Conservation (phyloP, 2,888 invertebrate species). For the Leptopterna dolabrata region DNA sequence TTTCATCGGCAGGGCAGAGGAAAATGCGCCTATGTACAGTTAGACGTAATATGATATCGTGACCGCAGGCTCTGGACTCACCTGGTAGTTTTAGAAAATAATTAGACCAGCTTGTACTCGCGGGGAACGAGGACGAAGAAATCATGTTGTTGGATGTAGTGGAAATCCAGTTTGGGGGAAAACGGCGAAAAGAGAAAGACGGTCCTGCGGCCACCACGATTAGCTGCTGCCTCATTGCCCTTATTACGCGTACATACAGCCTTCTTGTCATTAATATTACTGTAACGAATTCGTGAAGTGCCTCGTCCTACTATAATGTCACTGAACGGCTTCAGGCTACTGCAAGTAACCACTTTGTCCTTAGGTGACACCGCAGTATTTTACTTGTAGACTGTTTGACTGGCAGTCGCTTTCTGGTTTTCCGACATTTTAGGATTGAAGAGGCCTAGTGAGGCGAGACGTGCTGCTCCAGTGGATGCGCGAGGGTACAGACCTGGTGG, state of each 20-base stretch:
- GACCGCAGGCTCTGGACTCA: not conserved
- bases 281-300: not conserved
- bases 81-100: not conserved
- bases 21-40: not conserved
- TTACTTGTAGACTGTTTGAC: too few relatives aligned
- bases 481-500: not conserved
- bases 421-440: not conserved
- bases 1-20: not conserved
- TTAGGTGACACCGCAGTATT: too few relatives aligned
- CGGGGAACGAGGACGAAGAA: not conserved
- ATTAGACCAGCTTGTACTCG: not conserved
- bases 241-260: not conserved
- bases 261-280: not conserved
- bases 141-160: not conserved
- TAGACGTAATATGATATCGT: not conserved
- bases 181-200: not conserved
- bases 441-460: not conserved
- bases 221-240: conserved; percentile 1
- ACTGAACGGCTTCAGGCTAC: too few relatives aligned
- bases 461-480: not conserved
- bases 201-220: not conserved
- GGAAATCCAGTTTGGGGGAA: conserved; percentile 23
- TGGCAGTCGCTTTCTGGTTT: too few relatives aligned
- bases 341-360: too few relatives aligned
- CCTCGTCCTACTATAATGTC: too few relatives aligned